These are phyloP conservation scores for Frankliniella fusca DNA, from an alignment of 2,888 invertebrate genomes.

Conservation along the genomic window DNA sequence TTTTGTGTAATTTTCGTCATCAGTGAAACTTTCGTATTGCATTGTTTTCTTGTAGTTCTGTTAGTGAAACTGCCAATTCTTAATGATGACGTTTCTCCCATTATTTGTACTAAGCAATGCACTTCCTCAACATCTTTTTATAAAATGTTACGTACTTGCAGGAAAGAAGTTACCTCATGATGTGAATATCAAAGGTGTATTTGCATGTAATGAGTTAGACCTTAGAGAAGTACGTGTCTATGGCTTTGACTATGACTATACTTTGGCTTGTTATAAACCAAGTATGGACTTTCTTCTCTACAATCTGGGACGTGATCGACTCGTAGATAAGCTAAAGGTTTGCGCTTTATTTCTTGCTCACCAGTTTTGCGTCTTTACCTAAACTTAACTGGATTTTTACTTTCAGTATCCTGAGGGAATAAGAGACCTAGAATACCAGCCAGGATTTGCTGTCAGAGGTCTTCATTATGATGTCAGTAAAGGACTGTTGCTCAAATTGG, in stretches of 20 bases:
- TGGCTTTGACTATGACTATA: constrained; percentile 98
- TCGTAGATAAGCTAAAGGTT: constrained; percentile 86
- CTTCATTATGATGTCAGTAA: constrained; percentile 97
- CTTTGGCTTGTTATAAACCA: constrained; percentile 90
- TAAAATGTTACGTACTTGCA: constrained; percentile 46
- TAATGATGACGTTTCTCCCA: not conserved
- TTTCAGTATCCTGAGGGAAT: constrained; percentile 47
- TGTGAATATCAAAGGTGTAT: constrained; percentile 83
- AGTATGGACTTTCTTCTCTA: constrained; percentile 85
- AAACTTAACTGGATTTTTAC: constrained; percentile 28
- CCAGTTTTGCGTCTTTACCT: constrained; percentile 30
- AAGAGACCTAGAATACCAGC: constrained; percentile 73
- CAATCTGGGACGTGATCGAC: constrained; percentile 78
- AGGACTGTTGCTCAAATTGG: constrained; percentile 87
- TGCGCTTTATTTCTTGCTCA: constrained; percentile 36
- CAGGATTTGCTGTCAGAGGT: constrained; percentile 92
- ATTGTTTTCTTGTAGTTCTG: not conserved
- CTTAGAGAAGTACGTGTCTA: constrained; percentile 87
- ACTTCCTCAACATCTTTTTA: no score
- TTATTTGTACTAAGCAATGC: not conserved
- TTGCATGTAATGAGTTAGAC: constrained; percentile 94
- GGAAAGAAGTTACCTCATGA: constrained; percentile 83
- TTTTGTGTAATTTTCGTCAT: constrained; percentile 30
- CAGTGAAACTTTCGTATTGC: not conserved
- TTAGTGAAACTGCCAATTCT: not conserved